Conservation (phyloP, 2,888 invertebrate species). For the Ditula angustiorana region DNA sequence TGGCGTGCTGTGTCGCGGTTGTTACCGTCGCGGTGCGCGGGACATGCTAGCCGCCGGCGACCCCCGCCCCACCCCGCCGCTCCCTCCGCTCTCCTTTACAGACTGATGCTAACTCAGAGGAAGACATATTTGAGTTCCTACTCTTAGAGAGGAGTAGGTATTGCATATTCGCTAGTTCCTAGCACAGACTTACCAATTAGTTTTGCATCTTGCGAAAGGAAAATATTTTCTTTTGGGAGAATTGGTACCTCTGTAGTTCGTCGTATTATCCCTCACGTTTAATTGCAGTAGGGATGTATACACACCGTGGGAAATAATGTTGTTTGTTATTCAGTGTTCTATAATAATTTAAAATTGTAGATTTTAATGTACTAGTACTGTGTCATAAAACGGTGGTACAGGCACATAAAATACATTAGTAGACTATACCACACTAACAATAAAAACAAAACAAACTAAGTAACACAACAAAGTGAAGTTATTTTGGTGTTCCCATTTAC, state of each 20-base stretch:
- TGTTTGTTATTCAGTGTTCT: not conserved
- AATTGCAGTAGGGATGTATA: not conserved
- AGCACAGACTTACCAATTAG: too few relatives aligned
- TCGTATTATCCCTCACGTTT: not conserved
- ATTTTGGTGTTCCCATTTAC: not conserved
- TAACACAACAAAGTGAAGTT: not conserved
- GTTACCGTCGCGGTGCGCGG: slow-evolving; percentile 33
- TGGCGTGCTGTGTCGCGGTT: slow-evolving; percentile 34
- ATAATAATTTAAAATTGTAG: not conserved
- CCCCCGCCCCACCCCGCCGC: slow-evolving; percentile 2
- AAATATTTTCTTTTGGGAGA: too few relatives aligned
- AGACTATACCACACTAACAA: not conserved
- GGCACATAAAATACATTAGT: too few relatives aligned
- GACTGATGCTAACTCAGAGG: not conserved
- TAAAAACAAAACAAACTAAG: not conserved
- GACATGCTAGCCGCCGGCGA: slow-evolving; percentile 29
- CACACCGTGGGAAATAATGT: not conserved
- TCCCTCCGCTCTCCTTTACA: not conserved
- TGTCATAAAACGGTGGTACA: slow-evolving; percentile 4
- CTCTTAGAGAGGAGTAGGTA: too few relatives aligned
- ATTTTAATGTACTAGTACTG: not conserved
- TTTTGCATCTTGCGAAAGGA: too few relatives aligned
- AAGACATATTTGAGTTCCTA: too few relatives aligned
- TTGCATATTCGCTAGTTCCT: too few relatives aligned
- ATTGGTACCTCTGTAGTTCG: too few relatives aligned